Percentiles rank a stretch among this genome's conserved stretches.
These are phyloP conservation scores for Tetramorium parvispinum DNA, from an alignment of 1,140 invertebrate species.

Conservation along the genomic window DNA sequence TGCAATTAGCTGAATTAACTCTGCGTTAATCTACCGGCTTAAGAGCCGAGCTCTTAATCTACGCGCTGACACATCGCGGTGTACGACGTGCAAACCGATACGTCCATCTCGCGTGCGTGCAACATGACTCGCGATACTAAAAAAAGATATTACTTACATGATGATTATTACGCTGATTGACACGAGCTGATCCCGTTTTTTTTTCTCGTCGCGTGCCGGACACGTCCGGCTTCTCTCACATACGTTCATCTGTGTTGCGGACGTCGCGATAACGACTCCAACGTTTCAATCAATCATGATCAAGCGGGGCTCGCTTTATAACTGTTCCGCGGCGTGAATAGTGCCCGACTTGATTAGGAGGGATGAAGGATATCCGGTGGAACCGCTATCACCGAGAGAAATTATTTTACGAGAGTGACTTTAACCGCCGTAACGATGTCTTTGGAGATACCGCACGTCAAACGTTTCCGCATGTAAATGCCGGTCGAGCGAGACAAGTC, in stretches of 20 bases:
- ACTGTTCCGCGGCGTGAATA: not conserved
- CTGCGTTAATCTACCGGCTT: slow-evolving; percentile 19
- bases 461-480: slow-evolving; percentile 43
- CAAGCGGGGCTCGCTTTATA: not conserved
- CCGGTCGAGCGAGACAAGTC: not conserved
- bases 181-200: not conserved
- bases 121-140: not conserved
- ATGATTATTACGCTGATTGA: slow-evolving; percentile 40
- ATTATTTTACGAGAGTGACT: slow-evolving; percentile 42
- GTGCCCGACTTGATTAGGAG: not conserved
- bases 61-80: slow-evolving; percentile 16
- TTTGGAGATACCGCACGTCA: slow-evolving; percentile 56
- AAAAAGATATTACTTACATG: slow-evolving; percentile 26
- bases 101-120: slow-evolving; percentile 11
- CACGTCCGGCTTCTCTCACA: not conserved
- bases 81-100: not conserved
- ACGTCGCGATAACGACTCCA: slow-evolving; percentile 16
- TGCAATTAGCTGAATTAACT: slow-evolving; percentile 56
- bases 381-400: not conserved
- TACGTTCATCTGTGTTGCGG: not conserved
- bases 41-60: slow-evolving; percentile 42
- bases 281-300: slow-evolving; percentile 52
- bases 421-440: not conserved
- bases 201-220: not conserved
- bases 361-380: not conserved